phyloP scores from a whole-genome alignment of 2,797 vertebrate genomes.

The Florisuga fusca region DNA sequence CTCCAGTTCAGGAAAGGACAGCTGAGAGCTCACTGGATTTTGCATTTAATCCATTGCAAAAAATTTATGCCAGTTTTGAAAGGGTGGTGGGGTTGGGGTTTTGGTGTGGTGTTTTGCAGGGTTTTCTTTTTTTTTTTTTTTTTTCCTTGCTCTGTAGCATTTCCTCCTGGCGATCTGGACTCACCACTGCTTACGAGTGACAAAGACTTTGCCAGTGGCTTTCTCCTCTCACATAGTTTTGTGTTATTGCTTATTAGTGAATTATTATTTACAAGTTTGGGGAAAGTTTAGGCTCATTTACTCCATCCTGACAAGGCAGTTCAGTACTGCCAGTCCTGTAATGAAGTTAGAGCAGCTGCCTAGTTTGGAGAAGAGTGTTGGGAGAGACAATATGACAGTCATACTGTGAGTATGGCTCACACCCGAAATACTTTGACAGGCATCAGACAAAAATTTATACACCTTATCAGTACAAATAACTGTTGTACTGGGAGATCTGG shows the following conservation, averaged over 20 bases:
- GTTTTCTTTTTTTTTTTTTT: too few relatives aligned
- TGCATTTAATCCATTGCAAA: too few relatives aligned
- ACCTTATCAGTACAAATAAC: neutral
- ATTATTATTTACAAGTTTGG: neutral
- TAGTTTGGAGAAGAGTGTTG: neutral
- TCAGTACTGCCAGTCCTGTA: neutral
- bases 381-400: fast-evolving
- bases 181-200: neutral
- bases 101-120: too few relatives aligned
- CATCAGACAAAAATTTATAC: neutral
- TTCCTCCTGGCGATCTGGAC: neutral
- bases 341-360: neutral
- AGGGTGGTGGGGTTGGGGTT: too few relatives aligned
- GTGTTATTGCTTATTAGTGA: neutral
- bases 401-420: neutral
- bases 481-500: neutral
- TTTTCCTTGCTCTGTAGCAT: neutral
- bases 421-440: neutral
- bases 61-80: too few relatives aligned
- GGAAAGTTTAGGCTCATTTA: neutral
- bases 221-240: neutral
- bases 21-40: too few relatives aligned
- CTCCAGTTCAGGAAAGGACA: too few relatives aligned
- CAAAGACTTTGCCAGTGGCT: neutral
- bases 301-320: neutral